These are phyloP conservation scores for Colaptes auratus DNA, from an alignment of 2,113 vertebrate genomes.

Conservation along the genomic window DNA sequence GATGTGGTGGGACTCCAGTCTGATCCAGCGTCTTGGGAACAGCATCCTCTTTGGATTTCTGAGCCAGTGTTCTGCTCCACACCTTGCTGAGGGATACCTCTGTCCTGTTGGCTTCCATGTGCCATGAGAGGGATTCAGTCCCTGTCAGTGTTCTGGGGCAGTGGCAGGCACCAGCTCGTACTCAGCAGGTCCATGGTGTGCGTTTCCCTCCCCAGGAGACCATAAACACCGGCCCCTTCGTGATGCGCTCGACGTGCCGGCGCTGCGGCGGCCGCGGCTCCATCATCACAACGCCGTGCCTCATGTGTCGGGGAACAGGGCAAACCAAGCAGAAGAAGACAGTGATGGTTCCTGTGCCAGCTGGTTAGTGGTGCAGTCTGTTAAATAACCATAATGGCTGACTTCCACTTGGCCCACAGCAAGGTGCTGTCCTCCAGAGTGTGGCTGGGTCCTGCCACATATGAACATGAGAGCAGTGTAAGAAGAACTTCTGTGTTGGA, in stretches of 20 bases:
- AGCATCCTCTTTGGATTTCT: neutral
- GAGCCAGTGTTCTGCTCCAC: neutral
- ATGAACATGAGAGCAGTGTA: accelerated
- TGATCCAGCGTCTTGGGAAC: neutral
- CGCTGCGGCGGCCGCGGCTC: constrained; percentile 89
- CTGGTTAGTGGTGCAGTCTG: constrained; percentile 78
- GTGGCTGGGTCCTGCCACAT: neutral
- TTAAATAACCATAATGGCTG: neutral
- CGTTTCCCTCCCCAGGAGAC: constrained; percentile 83
- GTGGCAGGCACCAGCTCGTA: accelerated
- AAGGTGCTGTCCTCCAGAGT: neutral
- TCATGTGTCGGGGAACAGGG: constrained; percentile 85
- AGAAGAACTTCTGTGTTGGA: neutral
- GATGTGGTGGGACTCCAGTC: accelerated
- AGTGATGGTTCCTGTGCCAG: constrained; percentile 92
- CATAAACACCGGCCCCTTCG: constrained; percentile 93
- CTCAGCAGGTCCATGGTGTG: neutral
- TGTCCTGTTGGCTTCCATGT: neutral
- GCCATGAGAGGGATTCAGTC: neutral
- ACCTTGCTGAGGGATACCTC: neutral
- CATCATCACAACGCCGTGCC: constrained; percentile 85
- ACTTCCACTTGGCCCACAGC: neutral
- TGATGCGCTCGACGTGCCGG: constrained; percentile 95
- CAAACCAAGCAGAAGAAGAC: constrained; percentile 92
- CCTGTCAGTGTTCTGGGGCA: too few species aligned